Percentiles rank a stretch among this genome's conserved stretches.
Evolutionary conservation across 2,797 vertebrate species (phyloP).

Genomic region (Sciaenops ocellatus): DNA sequence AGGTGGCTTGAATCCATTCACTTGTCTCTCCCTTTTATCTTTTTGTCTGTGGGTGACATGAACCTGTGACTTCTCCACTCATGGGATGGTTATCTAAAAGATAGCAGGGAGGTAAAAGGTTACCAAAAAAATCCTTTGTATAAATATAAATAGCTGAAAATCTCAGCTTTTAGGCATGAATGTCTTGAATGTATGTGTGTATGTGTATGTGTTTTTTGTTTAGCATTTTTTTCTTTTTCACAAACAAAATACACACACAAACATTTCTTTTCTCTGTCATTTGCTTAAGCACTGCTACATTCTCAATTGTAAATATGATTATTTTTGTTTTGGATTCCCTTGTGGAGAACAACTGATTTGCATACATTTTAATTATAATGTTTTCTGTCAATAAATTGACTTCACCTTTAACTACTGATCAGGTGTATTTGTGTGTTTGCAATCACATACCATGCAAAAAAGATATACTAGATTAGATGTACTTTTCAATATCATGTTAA

Average conservation of each 20-base stretch:
- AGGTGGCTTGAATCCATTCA: conserved; percentile 2
- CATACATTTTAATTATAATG: conserved; percentile 46
- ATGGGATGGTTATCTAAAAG: conserved; percentile 7
- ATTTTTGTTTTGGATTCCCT: conserved; percentile 33
- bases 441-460: background rate
- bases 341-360: conserved; percentile 5
- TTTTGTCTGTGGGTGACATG: conserved; percentile 1
- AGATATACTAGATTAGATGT: background rate
- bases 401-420: conserved; percentile 40
- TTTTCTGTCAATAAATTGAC: conserved; percentile 71
- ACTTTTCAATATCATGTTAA: background rate
- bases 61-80: conserved; percentile 21
- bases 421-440: conserved; percentile 7
- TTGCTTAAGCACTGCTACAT: conserved; percentile 44
- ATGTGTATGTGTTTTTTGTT: background rate
- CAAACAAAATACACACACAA: background rate
- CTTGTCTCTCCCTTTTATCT: background rate
- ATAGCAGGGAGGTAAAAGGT: conserved; percentile 11
- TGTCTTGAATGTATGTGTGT: background rate
- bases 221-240: background rate
- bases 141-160: background rate
- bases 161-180: background rate
- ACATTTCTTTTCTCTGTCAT: conserved; percentile 24
- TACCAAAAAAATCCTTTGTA: conserved; percentile 5
- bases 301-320: conserved; percentile 54